Evolutionary conservation across 2,113 vertebrate species (phyloP).

Genomic region (Panthera tigris): DNA sequence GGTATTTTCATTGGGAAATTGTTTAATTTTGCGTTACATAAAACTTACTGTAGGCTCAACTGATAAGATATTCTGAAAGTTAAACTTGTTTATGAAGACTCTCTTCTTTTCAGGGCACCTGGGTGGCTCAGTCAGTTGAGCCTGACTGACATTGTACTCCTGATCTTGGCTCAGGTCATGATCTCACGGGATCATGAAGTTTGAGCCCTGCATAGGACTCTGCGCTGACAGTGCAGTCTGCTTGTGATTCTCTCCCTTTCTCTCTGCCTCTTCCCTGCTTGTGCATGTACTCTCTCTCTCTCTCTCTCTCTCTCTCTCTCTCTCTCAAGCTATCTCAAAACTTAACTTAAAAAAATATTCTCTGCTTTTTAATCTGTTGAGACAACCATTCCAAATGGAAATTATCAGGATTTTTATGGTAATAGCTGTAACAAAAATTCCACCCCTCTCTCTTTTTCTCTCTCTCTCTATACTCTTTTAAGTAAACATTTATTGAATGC

Average conservation of each 20-base stretch:
- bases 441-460: neutral
- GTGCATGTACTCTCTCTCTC: too few relatives aligned
- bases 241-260: too few relatives aligned
- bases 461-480: neutral
- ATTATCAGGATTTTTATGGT: neutral
- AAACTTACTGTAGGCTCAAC: neutral
- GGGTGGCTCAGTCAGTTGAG: too few relatives aligned
- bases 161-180: too few relatives aligned
- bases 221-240: too few relatives aligned
- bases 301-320: too few relatives aligned
- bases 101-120: neutral
- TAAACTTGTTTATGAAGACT: neutral
- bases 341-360: neutral
- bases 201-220: too few relatives aligned
- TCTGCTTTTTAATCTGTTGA: neutral
- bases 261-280: too few relatives aligned
- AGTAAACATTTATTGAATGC: neutral
- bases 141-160: too few relatives aligned
- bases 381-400: neutral
- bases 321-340: too few relatives aligned
- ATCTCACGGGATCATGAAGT: too few relatives aligned
- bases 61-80: neutral
- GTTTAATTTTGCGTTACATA: neutral
- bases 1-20: neutral
- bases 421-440: neutral